A percentile compares a stretch with the other conserved stretches of the same genome.
Evolutionary conservation across 2,888 invertebrate species (phyloP).

Genomic region (Serrognathus titanus): DNA sequence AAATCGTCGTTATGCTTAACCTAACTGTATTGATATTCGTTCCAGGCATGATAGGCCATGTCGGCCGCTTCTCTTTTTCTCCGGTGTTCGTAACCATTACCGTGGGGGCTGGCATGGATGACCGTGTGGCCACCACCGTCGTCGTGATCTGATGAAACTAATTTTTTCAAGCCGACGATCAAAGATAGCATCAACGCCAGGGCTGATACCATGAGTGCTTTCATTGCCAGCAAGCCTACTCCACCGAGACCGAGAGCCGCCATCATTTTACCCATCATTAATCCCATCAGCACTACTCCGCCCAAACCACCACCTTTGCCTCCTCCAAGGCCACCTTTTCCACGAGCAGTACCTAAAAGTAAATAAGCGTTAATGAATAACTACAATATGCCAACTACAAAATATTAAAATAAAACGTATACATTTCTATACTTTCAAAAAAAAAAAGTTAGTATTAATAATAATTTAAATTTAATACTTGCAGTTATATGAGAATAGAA

Average conservation of each 20-base stretch:
- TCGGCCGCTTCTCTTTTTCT: constrained; percentile 46
- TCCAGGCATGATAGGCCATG: constrained; percentile 48
- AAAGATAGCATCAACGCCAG: constrained; percentile 71
- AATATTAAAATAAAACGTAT: not conserved
- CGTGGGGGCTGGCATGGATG: constrained; percentile 53
- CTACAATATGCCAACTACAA: not conserved
- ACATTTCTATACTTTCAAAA: too few species aligned
- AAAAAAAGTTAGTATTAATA: not conserved
- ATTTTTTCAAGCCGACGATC: constrained; percentile 71
- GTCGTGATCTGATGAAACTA: constrained; percentile 56
- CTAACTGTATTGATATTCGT: constrained; percentile 40
- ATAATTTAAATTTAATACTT: not conserved
- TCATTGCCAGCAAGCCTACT: constrained; percentile 73
- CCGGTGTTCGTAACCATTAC: constrained; percentile 55
- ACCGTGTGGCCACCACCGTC: constrained; percentile 50
- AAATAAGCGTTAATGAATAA: constrained; percentile 1
- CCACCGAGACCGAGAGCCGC: constrained; percentile 74
- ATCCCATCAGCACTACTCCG: constrained; percentile 58
- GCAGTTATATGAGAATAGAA: too few species aligned
- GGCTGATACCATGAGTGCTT: constrained; percentile 59
- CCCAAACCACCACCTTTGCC: constrained; percentile 54
- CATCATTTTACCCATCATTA: constrained; percentile 76
- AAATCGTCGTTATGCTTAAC: constrained; percentile 10
- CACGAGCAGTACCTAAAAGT: constrained; percentile 58
- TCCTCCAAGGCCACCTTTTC: constrained; percentile 50